Conservation (phyloP, 2,888 invertebrate genomes). For the Ophion obscuratus region DNA sequence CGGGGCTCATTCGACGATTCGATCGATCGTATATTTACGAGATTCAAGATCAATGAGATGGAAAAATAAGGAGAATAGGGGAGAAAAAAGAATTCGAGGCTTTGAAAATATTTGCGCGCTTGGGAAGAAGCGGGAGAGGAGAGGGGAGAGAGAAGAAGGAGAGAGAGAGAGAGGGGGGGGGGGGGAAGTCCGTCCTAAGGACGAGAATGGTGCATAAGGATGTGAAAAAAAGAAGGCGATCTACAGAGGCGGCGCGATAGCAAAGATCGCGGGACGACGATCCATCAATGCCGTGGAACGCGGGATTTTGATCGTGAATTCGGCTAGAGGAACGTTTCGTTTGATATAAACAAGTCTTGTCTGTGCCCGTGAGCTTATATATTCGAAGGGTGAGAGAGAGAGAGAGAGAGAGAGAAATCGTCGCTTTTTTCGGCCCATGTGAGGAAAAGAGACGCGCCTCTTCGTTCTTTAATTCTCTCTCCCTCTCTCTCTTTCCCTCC, state of each 20-base stretch:
- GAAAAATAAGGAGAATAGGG: constrained; percentile 25
- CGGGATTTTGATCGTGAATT: constrained; percentile 82
- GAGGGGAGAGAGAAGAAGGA: neutral
- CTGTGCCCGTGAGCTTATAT: constrained; percentile 67
- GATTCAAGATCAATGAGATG: constrained; percentile 31
- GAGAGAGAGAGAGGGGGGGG: constrained; percentile 10
- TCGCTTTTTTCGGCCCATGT: constrained; percentile 46
- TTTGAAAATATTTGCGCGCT: constrained; percentile 73
- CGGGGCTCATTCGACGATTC: neutral
- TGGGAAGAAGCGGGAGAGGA: constrained; percentile 6
- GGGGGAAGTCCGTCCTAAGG: constrained; percentile 37
- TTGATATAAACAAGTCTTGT: constrained; percentile 80
- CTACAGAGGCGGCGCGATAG: constrained; percentile 66
- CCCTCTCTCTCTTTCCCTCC: constrained; percentile 20
- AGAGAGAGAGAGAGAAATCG: constrained; percentile 38
- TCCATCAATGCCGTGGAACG: constrained; percentile 82
- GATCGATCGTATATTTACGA: constrained; percentile 16
- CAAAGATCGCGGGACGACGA: constrained; percentile 72
- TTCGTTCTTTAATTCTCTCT: constrained; percentile 37
- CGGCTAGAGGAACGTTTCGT: constrained; percentile 75
- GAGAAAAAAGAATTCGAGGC: constrained; percentile 46
- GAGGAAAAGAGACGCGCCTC: constrained; percentile 37
- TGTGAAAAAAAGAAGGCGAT: constrained; percentile 26
- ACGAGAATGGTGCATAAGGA: constrained; percentile 59
- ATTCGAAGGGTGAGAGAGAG: constrained; percentile 27